Base-by-base conservation (phyloP, 2,113 vertebrate genomes). In the Podiceps cristatus region DNA sequence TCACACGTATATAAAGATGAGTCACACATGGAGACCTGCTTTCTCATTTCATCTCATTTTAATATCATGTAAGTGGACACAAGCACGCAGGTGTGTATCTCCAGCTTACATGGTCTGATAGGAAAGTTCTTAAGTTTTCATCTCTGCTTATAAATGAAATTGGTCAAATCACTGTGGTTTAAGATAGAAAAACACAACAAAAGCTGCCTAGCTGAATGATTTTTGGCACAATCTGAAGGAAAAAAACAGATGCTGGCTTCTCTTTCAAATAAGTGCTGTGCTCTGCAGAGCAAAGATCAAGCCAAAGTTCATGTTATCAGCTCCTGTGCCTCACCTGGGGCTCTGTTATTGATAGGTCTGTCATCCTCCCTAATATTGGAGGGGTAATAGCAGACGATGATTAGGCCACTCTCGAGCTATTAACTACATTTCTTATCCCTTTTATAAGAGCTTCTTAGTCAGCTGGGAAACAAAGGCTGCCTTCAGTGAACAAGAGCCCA, bases 271-370 rank as follows among this genome's bases (percentile, higher is more conserved):
- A 88, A 96, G 80, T 84, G 98, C 98, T 98, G 98, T 98, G 98
- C 98, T 99, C 95, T 98, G 98, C 97, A 98, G 98, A 98, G 98
- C 98, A 98, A 98, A 99, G 99, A 99, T 99, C 99, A 99, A 98
- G 98, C 98, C 98, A 98, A 98, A 98, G 96, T 97, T 96, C 97
- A 97, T 63, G 42, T 97, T 97, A 98, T 98, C 98, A 95, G 97
- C 97, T 96, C 95, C 75, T 14, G 95, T 97, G 96, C 95, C 95
- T 97, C 97, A 98, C 97, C 97, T 96, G 96, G 95, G 96, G 96
- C 98, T 98, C 98, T 98, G 98, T 99, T 99, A 99, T 99, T 99
- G 99, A 99, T 99, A 99, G 99, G 98, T 99, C 99, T 99, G 99
- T 99, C 99, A 99, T 99, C 99, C 98, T 98, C 73, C 97, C 97